These are phyloP conservation scores for Plotosus lineatus DNA, from an alignment of 2,113 vertebrate genomes.

Conservation along the genomic window DNA sequence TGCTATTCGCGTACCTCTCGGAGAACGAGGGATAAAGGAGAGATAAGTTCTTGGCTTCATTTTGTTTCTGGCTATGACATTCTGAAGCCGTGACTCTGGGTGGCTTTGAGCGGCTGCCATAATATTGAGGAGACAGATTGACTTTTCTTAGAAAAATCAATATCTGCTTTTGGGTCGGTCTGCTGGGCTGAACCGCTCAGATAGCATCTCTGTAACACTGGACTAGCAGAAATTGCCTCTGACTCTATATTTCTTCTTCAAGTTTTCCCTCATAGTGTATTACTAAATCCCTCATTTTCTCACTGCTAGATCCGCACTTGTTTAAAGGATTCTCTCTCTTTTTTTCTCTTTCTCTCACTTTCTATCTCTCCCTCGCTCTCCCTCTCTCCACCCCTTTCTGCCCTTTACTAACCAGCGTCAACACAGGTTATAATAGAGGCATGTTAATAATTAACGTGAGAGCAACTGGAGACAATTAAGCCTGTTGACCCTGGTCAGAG, in stretches of 20 bases:
- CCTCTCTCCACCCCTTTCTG: constrained; percentile 33
- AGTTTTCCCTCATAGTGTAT: constrained; percentile 54
- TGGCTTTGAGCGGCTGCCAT: constrained; percentile 65
- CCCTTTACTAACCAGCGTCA: constrained; percentile 59
- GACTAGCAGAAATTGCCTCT: constrained; percentile 60
- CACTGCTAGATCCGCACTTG: constrained; percentile 4
- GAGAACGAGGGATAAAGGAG: constrained; percentile 14
- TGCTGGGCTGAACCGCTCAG: constrained; percentile 58
- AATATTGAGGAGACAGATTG: constrained; percentile 72
- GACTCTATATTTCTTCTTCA: constrained; percentile 30
- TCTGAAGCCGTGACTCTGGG: constrained; percentile 51
- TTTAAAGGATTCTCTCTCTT: not conserved
- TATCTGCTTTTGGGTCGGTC: constrained; percentile 67
- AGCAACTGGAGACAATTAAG: constrained; percentile 81
- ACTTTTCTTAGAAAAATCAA: constrained; percentile 74
- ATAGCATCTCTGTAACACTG: constrained; percentile 62
- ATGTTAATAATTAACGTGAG: constrained; percentile 80
- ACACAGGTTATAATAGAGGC: constrained; percentile 56
- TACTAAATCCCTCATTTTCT: constrained; percentile 35
- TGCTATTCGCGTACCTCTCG: not conserved
- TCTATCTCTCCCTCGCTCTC: constrained; percentile 34
- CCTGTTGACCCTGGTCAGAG: constrained; percentile 57
- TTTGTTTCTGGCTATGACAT: constrained; percentile 50
- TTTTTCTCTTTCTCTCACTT: not conserved
- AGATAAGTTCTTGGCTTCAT: constrained; percentile 40